Evolutionary conservation across 2,113 vertebrate species (phyloP), one percentile per base, ranked within the genome.

Genomic region (Heteronetta atricapilla): DNA sequence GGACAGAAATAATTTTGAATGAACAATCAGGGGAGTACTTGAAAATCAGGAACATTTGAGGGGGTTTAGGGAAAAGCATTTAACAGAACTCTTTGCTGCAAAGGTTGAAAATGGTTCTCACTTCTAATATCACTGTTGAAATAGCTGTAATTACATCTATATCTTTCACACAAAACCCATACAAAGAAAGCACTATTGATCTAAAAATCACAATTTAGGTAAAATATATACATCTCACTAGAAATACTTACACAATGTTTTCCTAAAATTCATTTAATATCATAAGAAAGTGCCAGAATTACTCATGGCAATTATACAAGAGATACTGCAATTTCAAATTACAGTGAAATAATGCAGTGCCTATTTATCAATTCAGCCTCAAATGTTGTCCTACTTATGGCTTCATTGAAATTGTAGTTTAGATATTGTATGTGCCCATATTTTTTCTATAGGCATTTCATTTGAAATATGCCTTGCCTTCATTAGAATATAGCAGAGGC

Each of bases 31-130:
- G 36, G 55, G 44, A 95, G 85, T 79, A 78, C 84, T 97, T 95
- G 78, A 97, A 98, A 98, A 96, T 70, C 89, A 73, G 89, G 68
- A 90, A 87, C 62, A 67, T 91, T 94, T 90, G 81, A 96, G 88
- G 86, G 60, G 67, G 31, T 74, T 93, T 89, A 75, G n/a, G 38
- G 50, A 83, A 90, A 91, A 89, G 63, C 53, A 89, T 93, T 92
- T 85, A 95, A 91, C 59, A 93, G 91, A 96, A 96, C 26, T 72
- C 83, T 73, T 82, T 60, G 59, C 73, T 79, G 88, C 34, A 92
- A 84, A 87, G 56, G 53, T 77, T 86, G n/a, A 94, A 96, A 93
- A 82, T 50, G 82, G 58, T 44, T 97, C 89, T 93, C 36, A 88
- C 50, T 8, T 78, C 70, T 67, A 90, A 85, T 70, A 85, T 36